These are phyloP conservation scores for Semotilus atromaculatus DNA, from an alignment of 2,797 vertebrate genomes.

Conservation along the genomic window DNA sequence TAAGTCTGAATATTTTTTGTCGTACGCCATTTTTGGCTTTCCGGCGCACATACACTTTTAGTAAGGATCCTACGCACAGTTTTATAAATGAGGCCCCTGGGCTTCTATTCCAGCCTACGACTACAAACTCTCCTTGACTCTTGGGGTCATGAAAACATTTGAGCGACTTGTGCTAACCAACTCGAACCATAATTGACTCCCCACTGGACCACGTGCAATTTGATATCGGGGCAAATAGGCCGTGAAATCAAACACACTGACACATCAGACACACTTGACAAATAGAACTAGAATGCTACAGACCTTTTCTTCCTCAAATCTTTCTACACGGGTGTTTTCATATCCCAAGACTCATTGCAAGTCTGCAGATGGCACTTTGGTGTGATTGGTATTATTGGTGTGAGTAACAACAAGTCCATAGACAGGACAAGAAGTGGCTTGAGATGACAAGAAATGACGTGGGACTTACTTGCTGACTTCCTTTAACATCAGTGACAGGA, in stretches of 20 bases:
- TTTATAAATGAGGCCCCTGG: too few relatives aligned
- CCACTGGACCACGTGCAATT: background rate
- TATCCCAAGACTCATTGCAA: background rate
- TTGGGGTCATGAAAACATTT: constrained; percentile 11
- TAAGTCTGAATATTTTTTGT: too few relatives aligned
- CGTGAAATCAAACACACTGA: constrained; percentile 3
- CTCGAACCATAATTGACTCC: background rate
- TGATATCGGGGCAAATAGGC: constrained; percentile 18
- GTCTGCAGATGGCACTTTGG: constrained; percentile 4
- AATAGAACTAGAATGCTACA: background rate
- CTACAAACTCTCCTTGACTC: constrained; percentile 16
- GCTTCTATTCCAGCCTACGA: background rate
- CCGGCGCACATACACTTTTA: too few relatives aligned
- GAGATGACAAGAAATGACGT: constrained; percentile 6
- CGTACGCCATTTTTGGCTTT: too few relatives aligned
- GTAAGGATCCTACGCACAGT: too few relatives aligned
- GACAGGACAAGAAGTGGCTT: constrained; percentile 3
- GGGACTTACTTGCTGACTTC: background rate
- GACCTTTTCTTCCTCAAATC: background rate
- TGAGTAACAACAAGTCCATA: background rate
- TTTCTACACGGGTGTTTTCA: background rate
- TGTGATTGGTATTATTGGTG: constrained; percentile 3
- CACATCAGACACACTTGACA: constrained; percentile 12
- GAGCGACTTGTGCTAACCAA: background rate
- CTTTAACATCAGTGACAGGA: background rate